These are phyloP conservation scores for Spizaetus ornatus DNA, from an alignment of 2,113 vertebrate genomes.

Conservation along the genomic window DNA sequence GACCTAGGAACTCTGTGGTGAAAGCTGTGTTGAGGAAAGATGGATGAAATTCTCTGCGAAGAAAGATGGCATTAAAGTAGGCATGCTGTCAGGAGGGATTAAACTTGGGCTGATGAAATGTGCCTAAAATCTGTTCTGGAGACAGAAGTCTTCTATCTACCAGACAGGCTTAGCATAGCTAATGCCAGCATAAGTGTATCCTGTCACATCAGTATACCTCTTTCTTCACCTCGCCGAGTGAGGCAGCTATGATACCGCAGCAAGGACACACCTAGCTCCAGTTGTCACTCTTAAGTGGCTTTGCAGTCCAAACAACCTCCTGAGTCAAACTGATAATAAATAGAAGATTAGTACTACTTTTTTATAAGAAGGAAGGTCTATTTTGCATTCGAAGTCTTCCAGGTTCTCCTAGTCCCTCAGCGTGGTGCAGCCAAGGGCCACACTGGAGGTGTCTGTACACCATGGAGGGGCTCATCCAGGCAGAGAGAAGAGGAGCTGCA, in stretches of 20 bases:
- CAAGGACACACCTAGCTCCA: not conserved
- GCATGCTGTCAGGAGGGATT: not conserved
- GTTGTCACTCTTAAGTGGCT: not conserved
- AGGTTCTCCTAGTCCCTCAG: fast-evolving
- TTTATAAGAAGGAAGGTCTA: not conserved
- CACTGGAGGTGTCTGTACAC: not conserved
- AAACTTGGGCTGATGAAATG: not conserved
- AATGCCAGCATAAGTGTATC: not conserved
- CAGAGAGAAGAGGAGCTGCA: not conserved
- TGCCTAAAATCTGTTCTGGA: not conserved
- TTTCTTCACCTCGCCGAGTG: fast-evolving
- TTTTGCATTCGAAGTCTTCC: not conserved
- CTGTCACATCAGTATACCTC: not conserved
- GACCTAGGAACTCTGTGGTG: not conserved
- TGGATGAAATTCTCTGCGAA: not conserved
- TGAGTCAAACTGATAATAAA: not conserved
- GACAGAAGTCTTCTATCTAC: not conserved
- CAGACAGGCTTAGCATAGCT: not conserved
- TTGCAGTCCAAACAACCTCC: not conserved
- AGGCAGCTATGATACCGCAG: not conserved
- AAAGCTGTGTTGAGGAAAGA: not conserved
- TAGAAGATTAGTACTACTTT: not conserved
- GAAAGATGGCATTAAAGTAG: not conserved
- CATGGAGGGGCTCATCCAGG: not conserved
- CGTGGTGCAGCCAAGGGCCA: not conserved